Conservation (phyloP, 2,797 vertebrate species). For the Neosilurus mollespiculum region DNA sequence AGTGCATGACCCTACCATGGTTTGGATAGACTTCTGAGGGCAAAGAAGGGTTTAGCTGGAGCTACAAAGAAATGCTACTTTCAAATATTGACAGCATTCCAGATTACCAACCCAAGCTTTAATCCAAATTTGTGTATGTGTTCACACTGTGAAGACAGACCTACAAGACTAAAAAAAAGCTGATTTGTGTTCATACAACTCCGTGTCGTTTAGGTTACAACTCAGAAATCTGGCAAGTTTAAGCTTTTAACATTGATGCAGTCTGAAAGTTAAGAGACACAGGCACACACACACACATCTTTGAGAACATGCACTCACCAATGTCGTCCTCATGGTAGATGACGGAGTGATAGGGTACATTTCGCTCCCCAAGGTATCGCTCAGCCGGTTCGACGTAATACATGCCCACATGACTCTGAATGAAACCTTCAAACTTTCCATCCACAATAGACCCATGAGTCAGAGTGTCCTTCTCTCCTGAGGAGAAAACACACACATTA, state of each 20-base stretch:
- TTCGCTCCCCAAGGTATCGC: constrained; percentile 84
- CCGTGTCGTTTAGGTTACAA: background rate
- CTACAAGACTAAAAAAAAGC: too few relatives aligned
- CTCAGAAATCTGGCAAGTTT: background rate
- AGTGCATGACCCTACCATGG: too few relatives aligned
- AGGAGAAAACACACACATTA: constrained; percentile 43
- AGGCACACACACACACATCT: background rate
- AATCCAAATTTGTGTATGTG: too few relatives aligned
- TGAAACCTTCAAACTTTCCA: constrained; percentile 96
- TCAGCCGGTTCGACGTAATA: constrained; percentile 95
- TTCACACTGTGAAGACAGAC: too few relatives aligned
- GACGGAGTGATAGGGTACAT: constrained; percentile 88
- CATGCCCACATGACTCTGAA: constrained; percentile 86
- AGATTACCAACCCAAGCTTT: too few relatives aligned
- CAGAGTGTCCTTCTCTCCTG: constrained; percentile 90
- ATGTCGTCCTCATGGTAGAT: constrained; percentile 98
- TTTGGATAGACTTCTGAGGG: too few relatives aligned
- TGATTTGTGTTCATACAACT: background rate
- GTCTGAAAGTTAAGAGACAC: background rate
- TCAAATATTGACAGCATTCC: too few relatives aligned
- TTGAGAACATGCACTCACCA: constrained; percentile 75
- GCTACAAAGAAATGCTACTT: too few relatives aligned
- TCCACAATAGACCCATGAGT: constrained; percentile 90
- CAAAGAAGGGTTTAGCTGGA: too few relatives aligned
- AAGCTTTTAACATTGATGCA: background rate